Evolutionary conservation across 2,888 invertebrate genomes (phyloP).

Genomic region (Synanthedon vespiformis): DNA sequence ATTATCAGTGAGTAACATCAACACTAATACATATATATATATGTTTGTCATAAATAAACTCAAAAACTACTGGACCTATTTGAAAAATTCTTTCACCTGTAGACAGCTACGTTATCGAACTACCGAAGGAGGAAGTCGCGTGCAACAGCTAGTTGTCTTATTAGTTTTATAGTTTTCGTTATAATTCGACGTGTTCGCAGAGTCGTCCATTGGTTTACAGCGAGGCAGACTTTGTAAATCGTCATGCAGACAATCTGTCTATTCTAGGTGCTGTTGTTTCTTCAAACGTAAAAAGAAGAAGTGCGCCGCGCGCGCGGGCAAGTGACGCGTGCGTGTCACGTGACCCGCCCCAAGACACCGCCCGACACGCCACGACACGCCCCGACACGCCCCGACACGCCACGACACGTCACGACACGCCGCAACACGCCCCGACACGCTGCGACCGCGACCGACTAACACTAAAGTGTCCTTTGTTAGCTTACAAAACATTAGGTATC

Average conservation of each 20-base stretch:
- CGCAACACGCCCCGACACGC: constrained; percentile 7
- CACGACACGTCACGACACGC: neutral
- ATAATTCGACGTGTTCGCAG: neutral
- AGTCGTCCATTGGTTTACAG: neutral
- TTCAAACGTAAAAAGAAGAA: constrained; percentile 99
- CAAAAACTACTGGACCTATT: too few species aligned
- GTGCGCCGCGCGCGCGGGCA: constrained; percentile 84
- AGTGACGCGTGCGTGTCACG: constrained; percentile 78
- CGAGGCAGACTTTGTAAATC: constrained; percentile 65
- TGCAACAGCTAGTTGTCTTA: too few species aligned
- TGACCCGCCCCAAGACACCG: constrained; percentile 20
- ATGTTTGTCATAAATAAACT: too few species aligned
- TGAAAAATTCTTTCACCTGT: too few species aligned
- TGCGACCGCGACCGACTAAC: neutral
- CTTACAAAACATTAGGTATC: neutral
- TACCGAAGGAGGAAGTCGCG: too few species aligned
- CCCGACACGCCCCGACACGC: neutral
- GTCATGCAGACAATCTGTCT: constrained; percentile 68
- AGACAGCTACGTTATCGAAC: too few species aligned
- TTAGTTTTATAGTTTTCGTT: too few species aligned
- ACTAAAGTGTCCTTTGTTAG: neutral
- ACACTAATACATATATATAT: too few species aligned
- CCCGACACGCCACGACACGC: constrained; percentile 7
- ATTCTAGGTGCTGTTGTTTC: constrained; percentile 97
- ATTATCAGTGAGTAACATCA: too few species aligned